Percentiles rank a stretch among this genome's conserved stretches.
Conservation (phyloP, 92 coral and sea anemone genomes). For the Blastomussa wellsi region DNA sequence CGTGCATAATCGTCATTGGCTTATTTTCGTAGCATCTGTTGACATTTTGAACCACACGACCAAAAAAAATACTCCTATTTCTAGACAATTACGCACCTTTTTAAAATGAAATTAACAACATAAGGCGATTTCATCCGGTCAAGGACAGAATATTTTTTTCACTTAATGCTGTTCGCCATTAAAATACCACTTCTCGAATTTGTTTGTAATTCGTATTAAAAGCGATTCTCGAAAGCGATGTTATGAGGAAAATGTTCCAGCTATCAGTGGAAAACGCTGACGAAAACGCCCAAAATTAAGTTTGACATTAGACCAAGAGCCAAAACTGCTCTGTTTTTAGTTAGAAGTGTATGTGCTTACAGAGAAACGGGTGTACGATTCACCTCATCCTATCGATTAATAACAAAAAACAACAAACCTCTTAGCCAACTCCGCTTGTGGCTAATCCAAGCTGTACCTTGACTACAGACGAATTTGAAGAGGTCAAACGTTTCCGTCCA, state of each 20-base stretch:
- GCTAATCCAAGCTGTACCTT: not conserved
- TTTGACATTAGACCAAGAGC: not conserved
- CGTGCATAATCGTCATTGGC: not conserved
- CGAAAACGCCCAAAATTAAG: not conserved
- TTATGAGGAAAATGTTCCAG: not conserved
- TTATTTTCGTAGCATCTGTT: not conserved
- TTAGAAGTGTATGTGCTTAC: not conserved
- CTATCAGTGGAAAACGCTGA: not conserved
- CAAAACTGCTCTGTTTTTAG: not conserved
- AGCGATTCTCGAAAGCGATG: not conserved
- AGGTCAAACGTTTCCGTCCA: not conserved
- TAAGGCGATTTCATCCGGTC: not conserved
- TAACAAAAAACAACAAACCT: not conserved
- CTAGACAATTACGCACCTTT: not conserved
- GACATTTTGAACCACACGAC: not conserved
- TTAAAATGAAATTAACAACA: not conserved
- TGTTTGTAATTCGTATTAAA: not conserved
- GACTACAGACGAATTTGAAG: conserved; percentile 32
- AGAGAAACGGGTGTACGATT: not conserved
- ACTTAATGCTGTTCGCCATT: not conserved
- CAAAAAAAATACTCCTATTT: not conserved
- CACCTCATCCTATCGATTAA: not conserved
- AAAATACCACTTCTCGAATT: not conserved
- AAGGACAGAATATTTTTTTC: not conserved
- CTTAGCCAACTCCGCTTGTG: conserved; percentile 19